These are phyloP conservation scores for Parotocinclus haroldoi DNA, from an alignment of 2,797 vertebrate genomes.

Conservation along the genomic window DNA sequence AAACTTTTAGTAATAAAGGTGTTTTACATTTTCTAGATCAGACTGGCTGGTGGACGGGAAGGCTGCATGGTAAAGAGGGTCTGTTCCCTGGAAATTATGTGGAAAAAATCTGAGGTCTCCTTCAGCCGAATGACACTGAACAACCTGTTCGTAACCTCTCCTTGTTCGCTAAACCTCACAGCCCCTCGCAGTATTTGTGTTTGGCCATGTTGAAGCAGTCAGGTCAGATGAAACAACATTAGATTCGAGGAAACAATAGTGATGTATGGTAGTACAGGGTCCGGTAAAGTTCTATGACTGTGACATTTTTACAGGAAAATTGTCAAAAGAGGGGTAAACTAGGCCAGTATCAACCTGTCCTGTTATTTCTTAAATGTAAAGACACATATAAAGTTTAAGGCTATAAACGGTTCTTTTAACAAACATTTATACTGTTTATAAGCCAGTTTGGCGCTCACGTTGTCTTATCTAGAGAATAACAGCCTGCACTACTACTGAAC, in stretches of 20 bases:
- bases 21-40: conserved; percentile 67
- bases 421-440: neutral
- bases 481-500: conserved; percentile 20
- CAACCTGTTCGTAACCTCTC: conserved; percentile 7
- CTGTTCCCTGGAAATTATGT: conserved; percentile 97
- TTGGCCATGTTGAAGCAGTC: conserved; percentile 4
- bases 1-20: neutral
- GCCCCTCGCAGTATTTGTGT: neutral
- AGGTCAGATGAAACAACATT: neutral
- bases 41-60: conserved; percentile 94
- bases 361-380: too few species aligned
- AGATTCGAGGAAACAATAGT: neutral
- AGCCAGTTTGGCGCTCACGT: neutral
- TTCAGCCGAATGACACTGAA: conserved; percentile 1
- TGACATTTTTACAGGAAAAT: too few species aligned
- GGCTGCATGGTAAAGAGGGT: conserved; percentile 82
- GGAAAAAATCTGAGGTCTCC: conserved; percentile 83
- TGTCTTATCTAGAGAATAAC: neutral
- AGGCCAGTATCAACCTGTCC: too few species aligned
- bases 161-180: neutral
- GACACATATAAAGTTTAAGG: too few species aligned
- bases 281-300: too few species aligned
- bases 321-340: too few species aligned
- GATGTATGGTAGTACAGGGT: too few species aligned
- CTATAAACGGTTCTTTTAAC: neutral